Percentiles rank a stretch among this genome's conserved stretches.
Evolutionary conservation across 2,797 vertebrate genomes (phyloP).

Genomic region (Typhlichthys eigenmanni): DNA sequence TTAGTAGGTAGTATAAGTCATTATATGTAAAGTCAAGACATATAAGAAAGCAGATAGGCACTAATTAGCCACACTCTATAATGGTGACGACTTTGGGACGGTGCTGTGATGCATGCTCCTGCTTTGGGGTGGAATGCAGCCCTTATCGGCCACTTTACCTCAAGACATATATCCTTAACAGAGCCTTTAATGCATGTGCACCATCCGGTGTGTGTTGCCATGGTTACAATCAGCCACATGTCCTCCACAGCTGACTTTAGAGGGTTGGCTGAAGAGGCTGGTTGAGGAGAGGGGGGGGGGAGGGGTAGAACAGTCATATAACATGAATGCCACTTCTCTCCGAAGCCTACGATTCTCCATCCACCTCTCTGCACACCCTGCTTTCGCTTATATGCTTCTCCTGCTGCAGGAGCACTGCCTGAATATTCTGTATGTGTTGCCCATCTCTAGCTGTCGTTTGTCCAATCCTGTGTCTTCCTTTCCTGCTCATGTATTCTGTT

Average conservation of each 20-base stretch:
- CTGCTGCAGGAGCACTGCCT: conserved; percentile 8
- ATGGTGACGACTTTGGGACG: too few species aligned
- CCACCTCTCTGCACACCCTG: not conserved
- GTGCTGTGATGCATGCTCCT: too few species aligned
- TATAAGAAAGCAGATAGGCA: too few species aligned
- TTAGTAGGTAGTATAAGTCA: too few species aligned
- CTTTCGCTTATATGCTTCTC: conserved; percentile 25
- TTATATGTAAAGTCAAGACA: too few species aligned
- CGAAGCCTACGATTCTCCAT: conserved; percentile 4
- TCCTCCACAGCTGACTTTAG: conserved; percentile 56
- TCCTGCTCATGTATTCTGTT: conserved; percentile 1
- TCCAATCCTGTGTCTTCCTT: conserved; percentile 5
- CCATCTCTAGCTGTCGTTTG: conserved; percentile 32
- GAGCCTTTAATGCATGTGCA: too few species aligned
- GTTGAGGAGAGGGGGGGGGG: conserved; percentile 22
- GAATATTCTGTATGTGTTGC: conserved; percentile 29
- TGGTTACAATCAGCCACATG: not conserved
- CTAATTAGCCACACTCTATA: too few species aligned
- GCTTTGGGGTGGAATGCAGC: too few species aligned
- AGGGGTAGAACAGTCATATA: conserved; percentile 60
- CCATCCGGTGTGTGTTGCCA: too few species aligned
- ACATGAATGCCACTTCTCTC: conserved; percentile 35
- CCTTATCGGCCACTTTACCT: too few species aligned
- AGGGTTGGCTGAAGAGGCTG: conserved; percentile 32
- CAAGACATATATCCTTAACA: too few species aligned